Percentiles rank a stretch among this genome's conserved stretches.
phyloP scores from a whole-genome alignment of 1,140 invertebrate genomes.

The Temnothorax curvispinosus region DNA sequence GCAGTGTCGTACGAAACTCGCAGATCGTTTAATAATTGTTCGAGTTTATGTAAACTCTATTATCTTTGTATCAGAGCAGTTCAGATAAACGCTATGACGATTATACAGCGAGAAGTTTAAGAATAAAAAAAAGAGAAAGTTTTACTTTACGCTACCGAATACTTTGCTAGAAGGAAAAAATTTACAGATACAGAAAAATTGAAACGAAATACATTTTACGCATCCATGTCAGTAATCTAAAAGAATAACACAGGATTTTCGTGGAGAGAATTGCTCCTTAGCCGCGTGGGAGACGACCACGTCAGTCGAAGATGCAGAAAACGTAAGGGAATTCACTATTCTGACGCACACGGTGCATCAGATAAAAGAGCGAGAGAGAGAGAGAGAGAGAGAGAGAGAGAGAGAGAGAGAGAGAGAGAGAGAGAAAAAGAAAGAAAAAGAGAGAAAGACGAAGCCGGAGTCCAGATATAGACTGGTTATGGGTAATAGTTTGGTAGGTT shows the following conservation, averaged over 20 bases:
- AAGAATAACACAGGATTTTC: not conserved
- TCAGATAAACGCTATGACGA: not conserved
- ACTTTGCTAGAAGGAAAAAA: not conserved
- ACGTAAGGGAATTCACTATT: constrained; percentile 65
- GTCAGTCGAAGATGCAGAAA: constrained; percentile 26
- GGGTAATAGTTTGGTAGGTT: constrained; percentile 69
- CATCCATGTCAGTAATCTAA: not conserved
- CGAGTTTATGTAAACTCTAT: not conserved
- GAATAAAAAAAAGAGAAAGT: not conserved
- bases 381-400: not conserved
- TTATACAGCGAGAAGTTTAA: not conserved
- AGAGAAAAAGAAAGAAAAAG: not conserved
- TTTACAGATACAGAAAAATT: not conserved
- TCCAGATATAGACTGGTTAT: constrained; percentile 68
- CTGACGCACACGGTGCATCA: constrained; percentile 38
- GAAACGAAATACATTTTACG: not conserved
- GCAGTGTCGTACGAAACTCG: too few species aligned
- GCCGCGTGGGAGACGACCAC: not conserved
- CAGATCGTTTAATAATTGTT: not conserved
- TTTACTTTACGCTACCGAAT: not conserved
- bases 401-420: not conserved
- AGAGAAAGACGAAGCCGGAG: constrained; percentile 46
- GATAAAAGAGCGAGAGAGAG: constrained; percentile 37
- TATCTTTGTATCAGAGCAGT: not conserved
- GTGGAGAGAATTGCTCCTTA: not conserved